Conservation (phyloP, 2,797 vertebrate genomes). For the Hydrolagus colliei region DNA sequence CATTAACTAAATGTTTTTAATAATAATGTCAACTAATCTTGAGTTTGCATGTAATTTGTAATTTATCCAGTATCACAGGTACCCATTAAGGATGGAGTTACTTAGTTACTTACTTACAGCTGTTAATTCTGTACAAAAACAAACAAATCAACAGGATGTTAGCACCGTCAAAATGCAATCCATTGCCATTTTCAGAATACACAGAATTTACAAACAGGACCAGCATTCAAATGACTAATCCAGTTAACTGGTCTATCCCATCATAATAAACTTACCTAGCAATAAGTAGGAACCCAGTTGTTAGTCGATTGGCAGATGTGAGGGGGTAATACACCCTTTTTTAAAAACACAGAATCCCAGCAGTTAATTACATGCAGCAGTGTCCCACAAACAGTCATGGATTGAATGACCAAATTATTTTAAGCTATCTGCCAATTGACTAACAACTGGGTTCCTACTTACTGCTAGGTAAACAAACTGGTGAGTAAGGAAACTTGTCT, state of each 20-base stretch:
- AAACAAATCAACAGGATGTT: neutral
- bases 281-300: too few relatives aligned
- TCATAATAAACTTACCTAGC: too few relatives aligned
- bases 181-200: neutral
- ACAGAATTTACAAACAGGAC: neutral
- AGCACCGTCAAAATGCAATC: neutral
- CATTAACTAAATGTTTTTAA: neutral
- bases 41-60: neutral
- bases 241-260: neutral
- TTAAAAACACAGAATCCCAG: too few relatives aligned
- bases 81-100: neutral
- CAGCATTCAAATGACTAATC: neutral
- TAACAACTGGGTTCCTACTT: too few relatives aligned
- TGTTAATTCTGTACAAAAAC: neutral
- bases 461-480: too few relatives aligned
- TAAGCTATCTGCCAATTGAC: too few relatives aligned
- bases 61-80: neutral
- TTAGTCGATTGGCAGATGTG: too few relatives aligned
- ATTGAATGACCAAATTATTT: too few relatives aligned
- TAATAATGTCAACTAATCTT: constrained; percentile 11
- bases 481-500: too few relatives aligned
- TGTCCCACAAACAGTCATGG: too few relatives aligned
- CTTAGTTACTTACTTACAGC: neutral
- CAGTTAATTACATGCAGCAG: too few relatives aligned
- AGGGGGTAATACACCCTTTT: too few relatives aligned